Evolutionary conservation across 2,797 vertebrate genomes (phyloP).

Genomic region (Podarcis lilfordi): DNA sequence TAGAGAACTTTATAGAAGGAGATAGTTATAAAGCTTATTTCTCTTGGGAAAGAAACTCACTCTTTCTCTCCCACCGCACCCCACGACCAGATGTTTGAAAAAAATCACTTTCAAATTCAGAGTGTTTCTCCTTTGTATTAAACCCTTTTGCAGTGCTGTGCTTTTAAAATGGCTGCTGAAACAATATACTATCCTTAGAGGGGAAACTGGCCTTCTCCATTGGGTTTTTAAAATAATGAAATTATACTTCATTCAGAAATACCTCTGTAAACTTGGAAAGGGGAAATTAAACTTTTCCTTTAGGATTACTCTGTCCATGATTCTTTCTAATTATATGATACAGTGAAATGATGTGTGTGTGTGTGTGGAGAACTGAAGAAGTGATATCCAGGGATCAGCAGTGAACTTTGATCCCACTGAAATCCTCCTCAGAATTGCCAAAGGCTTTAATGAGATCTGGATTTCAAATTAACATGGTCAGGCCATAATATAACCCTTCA

Average conservation of each 20-base stretch:
- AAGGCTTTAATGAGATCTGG: slow-evolving; percentile 4
- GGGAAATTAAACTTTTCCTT: slow-evolving; percentile 24
- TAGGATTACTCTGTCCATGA: neutral
- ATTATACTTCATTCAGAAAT: slow-evolving; percentile 42
- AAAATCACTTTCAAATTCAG: neutral
- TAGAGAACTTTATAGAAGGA: neutral
- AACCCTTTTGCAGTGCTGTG: neutral
- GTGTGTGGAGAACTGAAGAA: neutral
- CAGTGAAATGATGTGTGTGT: neutral
- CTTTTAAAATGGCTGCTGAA: neutral
- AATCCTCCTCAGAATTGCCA: neutral
- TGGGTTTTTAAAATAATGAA: slow-evolving; percentile 24
- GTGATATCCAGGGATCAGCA: slow-evolving; percentile 9
- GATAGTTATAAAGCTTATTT: neutral
- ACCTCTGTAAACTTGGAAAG: neutral
- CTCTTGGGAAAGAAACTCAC: neutral
- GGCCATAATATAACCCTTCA: neutral
- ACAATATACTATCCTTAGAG: neutral
- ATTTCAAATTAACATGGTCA: neutral
- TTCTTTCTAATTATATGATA: neutral
- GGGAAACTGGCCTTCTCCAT: neutral
- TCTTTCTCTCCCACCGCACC: neutral
- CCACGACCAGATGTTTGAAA: neutral
- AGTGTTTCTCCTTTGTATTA: neutral
- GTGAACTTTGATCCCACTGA: slow-evolving; percentile 12